These are phyloP conservation scores for Athrips mouffetella DNA, from an alignment of 2,888 invertebrate genomes.

Conservation along the genomic window DNA sequence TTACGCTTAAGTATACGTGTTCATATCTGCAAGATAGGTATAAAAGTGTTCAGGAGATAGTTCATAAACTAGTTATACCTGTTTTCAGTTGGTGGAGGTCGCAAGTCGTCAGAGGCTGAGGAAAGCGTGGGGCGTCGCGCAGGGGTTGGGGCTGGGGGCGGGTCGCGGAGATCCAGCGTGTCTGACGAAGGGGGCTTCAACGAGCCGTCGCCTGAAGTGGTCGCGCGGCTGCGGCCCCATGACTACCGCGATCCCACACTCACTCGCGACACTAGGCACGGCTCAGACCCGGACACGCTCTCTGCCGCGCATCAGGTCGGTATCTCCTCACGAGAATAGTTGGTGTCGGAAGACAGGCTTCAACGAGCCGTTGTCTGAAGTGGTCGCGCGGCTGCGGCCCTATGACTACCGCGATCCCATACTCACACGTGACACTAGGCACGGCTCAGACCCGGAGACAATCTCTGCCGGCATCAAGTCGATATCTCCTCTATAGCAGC, in stretches of 20 bases:
- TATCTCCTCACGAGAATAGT: background rate
- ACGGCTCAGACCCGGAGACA: constrained; percentile 68
- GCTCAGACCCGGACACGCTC: constrained; percentile 68
- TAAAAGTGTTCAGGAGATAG: too few relatives aligned
- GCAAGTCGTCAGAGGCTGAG: constrained; percentile 74
- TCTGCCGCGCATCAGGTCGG: constrained; percentile 70
- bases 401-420: constrained; percentile 62
- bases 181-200: constrained; percentile 86
- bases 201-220: constrained; percentile 84
- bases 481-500: too few relatives aligned
- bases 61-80: too few relatives aligned
- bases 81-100: constrained; percentile 71
- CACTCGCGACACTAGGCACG: constrained; percentile 55
- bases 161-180: constrained; percentile 82
- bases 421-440: constrained; percentile 55
- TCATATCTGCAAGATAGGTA: too few relatives aligned
- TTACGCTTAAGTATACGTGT: too few relatives aligned
- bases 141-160: constrained; percentile 19
- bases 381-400: constrained; percentile 79
- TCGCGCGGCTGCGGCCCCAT: constrained; percentile 77
- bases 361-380: constrained; percentile 84
- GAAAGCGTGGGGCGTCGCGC: constrained; percentile 62
- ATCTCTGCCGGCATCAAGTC: constrained; percentile 71
- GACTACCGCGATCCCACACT: constrained; percentile 61
- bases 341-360: too few relatives aligned